A percentile compares a stretch with the other conserved stretches of the same genome.
These are phyloP conservation scores for Mastacembelus armatus DNA, from an alignment of 2,797 vertebrate genomes.

Conservation along the genomic window DNA sequence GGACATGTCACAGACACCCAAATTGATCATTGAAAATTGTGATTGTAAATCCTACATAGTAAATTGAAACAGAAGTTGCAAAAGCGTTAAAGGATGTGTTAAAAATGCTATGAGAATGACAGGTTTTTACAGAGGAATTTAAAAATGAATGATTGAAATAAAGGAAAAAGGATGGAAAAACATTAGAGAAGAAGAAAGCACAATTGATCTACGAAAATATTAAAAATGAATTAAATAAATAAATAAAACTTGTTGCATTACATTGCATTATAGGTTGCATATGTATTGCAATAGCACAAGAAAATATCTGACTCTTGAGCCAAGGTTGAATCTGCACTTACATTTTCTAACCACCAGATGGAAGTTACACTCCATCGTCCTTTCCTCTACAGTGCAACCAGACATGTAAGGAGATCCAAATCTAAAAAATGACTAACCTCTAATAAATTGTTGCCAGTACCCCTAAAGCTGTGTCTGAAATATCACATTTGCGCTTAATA, in stretches of 20 bases:
- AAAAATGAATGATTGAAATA: no score
- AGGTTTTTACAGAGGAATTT: not conserved
- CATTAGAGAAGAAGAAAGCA: not conserved
- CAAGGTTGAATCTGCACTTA: slow-evolving; percentile 38
- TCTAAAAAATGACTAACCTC: slow-evolving; percentile 42
- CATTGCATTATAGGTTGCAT: no score
- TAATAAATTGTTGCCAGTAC: slow-evolving; percentile 46
- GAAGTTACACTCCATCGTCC: slow-evolving; percentile 35
- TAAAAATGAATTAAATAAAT: no score
- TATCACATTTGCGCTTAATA: slow-evolving; percentile 34
- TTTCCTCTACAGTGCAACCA: not conserved
- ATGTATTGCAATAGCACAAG: not conserved
- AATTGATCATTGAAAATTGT: not conserved
- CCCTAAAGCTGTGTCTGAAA: slow-evolving; percentile 39
- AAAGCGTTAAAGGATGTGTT: not conserved
- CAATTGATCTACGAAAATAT: no score
- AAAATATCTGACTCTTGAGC: not conserved
- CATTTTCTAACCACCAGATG: slow-evolving; percentile 66
- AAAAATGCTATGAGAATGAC: not conserved
- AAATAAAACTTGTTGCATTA: no score
- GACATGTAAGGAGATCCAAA: slow-evolving; percentile 4
- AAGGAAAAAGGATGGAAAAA: no score
- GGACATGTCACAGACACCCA: not conserved
- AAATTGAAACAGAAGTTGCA: not conserved
- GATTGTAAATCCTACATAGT: not conserved